Evolutionary conservation across 2,113 vertebrate species (phyloP).

Genomic region (Lipophrys pholis): DNA sequence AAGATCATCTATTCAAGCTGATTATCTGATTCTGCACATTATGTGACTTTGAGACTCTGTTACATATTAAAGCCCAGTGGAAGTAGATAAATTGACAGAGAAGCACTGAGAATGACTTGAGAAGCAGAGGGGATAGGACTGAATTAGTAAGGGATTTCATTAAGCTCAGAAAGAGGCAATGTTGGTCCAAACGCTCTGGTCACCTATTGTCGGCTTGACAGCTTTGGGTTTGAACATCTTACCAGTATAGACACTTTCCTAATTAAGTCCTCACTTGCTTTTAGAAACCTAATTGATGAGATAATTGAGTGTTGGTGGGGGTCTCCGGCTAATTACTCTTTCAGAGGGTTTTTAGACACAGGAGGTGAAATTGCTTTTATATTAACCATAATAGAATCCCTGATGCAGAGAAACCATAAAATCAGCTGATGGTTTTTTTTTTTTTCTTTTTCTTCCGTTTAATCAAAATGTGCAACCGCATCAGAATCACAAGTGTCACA

Average conservation of each 20-base stretch:
- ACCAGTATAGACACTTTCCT: constrained; percentile 64
- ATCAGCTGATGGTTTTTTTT: constrained; percentile 72
- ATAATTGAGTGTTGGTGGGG: constrained; percentile 77
- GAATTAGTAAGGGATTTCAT: constrained; percentile 60
- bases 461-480: constrained; percentile 49
- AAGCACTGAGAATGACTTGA: constrained; percentile 31
- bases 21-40: constrained; percentile 25
- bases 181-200: constrained; percentile 57
- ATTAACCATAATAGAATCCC: constrained; percentile 53
- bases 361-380: constrained; percentile 67
- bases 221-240: constrained; percentile 66
- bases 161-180: constrained; percentile 42
- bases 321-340: constrained; percentile 77
- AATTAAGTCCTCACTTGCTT: constrained; percentile 75
- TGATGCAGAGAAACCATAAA: constrained; percentile 66
- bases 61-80: constrained; percentile 19
- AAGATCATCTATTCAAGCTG: constrained; percentile 34
- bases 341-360: constrained; percentile 57
- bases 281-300: constrained; percentile 79
- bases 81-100: constrained; percentile 24
- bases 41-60: too few species aligned
- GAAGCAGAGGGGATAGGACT: constrained; percentile 41
- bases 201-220: constrained; percentile 70
- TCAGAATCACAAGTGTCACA: constrained; percentile 46
- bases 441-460: not conserved